phyloP scores from a whole-genome alignment of 2,888 invertebrate genomes.

The Autographa pulchrina region DNA sequence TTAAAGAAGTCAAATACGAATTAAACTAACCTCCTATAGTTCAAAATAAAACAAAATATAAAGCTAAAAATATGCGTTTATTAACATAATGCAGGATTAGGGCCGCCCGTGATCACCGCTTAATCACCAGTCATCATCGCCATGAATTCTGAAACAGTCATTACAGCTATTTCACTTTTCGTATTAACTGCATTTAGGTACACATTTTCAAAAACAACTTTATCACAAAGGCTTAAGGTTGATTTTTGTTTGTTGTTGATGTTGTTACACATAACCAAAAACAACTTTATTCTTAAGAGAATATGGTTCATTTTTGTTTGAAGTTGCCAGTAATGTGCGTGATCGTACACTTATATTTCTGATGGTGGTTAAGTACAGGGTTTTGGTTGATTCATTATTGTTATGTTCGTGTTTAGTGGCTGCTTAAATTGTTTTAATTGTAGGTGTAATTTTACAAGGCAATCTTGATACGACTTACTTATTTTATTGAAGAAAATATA shows the following conservation, averaged over 20 bases:
- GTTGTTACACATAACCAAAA: background rate
- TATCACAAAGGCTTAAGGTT: background rate
- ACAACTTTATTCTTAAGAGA: background rate
- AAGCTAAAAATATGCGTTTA: constrained; percentile 48
- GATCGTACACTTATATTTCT: background rate
- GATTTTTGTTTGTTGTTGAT: background rate
- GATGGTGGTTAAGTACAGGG: background rate
- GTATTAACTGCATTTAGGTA: background rate
- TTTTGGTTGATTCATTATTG: constrained; percentile 7
- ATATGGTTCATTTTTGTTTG: background rate
- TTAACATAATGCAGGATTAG: constrained; percentile 38
- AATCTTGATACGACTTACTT: background rate
- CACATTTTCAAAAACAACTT: background rate
- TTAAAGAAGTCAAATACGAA: too few species aligned
- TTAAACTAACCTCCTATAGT: too few species aligned
- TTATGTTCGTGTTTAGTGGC: background rate
- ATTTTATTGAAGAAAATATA: too few species aligned
- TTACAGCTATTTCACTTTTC: constrained; percentile 12
- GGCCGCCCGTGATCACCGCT: constrained; percentile 40
- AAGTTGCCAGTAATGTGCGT: background rate
- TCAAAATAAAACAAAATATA: constrained; percentile 36
- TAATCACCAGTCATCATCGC: constrained; percentile 95
- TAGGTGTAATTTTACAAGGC: background rate
- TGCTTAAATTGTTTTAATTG: background rate
- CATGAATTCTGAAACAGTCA: constrained; percentile 92